Base-by-base conservation (phyloP, 2,113 vertebrate genomes). In the Forbesichthys papilliferus region DNA sequence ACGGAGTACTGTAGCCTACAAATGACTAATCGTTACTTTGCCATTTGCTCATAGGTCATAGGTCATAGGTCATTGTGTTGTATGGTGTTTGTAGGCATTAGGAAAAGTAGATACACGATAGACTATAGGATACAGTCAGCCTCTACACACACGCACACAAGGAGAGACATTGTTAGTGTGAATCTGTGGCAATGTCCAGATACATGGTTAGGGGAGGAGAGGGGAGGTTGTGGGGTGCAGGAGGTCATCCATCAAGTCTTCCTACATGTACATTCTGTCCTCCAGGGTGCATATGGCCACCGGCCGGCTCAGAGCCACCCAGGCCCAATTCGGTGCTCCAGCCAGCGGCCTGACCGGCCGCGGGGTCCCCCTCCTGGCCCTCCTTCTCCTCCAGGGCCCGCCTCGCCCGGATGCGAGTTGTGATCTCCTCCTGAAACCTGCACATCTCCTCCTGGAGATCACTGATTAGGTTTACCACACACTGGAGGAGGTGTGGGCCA, bases 361-460 rank as follows among this genome's bases (percentile, higher is more conserved):
- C 62, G 59, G 82, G 76, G 71, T 89, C 91, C 82, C 80, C 91
- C 79, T 81, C 74, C 79, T 78, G 79, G 83, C 87, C 84, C 74
- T 87, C 84, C 72, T 16, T 75, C 77, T 86, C 93, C 93, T 92
- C 91, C 87, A 94, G 93, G 64, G 91, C 91, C 59, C 92, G 93
- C 87, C 95, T 96, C 91, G 95, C 94, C 91, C 96, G 95, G 88
- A 99, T 99, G 77, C 95, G 95, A 86, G 87, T 94, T 89, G 94
- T 96, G 95, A 99, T 97, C 93, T 98, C 96, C 93, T 95, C 92
- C 90, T 98, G 96, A 84, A 99, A 95, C 93, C 89, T 96, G 94
- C 96, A 97, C 97, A 99, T 98, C 93, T 99, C 95, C 85, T 98
- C 96, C 92, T 99, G 96, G 36, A 99, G 96, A 86, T 98, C 96